Conservation (phyloP, 2,888 invertebrate species). For the Harpalus rufipes region DNA sequence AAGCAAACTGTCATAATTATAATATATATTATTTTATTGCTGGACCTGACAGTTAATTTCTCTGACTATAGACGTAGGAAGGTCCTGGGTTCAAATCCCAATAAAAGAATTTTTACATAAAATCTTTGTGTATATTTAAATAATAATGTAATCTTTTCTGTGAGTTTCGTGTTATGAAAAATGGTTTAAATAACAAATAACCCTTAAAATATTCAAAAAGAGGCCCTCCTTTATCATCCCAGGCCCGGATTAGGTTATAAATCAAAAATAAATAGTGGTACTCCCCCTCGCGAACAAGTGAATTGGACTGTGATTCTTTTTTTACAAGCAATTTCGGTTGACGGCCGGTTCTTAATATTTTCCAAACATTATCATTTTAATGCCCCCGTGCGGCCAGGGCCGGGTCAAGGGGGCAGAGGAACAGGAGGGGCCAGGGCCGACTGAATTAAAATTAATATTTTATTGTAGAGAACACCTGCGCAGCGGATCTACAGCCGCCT, state of each 20-base stretch:
- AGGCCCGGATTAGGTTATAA: conserved; percentile 55
- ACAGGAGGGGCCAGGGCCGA: conserved; percentile 22
- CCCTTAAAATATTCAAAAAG: conserved; percentile 13
- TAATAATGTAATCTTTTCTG: not conserved
- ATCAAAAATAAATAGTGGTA: conserved; percentile 56
- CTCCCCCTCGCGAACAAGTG: conserved; percentile 53
- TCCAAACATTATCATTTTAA: conserved; percentile 64
- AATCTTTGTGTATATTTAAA: no score
- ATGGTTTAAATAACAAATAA: conserved; percentile 15
- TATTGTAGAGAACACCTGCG: conserved; percentile 63
- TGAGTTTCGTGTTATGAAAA: not conserved
- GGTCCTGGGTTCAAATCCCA: no score
- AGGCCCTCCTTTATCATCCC: conserved; percentile 4
- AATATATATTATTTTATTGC: no score
- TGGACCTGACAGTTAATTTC: no score
- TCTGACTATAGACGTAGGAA: no score
- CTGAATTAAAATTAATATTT: conserved; percentile 65
- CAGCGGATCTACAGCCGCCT: conserved; percentile 18
- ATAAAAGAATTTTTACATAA: no score
- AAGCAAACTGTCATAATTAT: no score
- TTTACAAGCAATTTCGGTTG: conserved; percentile 58
- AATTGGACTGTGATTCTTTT: conserved; percentile 54
- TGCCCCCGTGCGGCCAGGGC: conserved; percentile 35
- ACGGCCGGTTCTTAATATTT: conserved; percentile 57
- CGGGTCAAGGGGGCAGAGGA: conserved; percentile 4